phyloP scores from a whole-genome alignment of 1,140 invertebrate species.

The Pseudomyrmex gracilis region DNA sequence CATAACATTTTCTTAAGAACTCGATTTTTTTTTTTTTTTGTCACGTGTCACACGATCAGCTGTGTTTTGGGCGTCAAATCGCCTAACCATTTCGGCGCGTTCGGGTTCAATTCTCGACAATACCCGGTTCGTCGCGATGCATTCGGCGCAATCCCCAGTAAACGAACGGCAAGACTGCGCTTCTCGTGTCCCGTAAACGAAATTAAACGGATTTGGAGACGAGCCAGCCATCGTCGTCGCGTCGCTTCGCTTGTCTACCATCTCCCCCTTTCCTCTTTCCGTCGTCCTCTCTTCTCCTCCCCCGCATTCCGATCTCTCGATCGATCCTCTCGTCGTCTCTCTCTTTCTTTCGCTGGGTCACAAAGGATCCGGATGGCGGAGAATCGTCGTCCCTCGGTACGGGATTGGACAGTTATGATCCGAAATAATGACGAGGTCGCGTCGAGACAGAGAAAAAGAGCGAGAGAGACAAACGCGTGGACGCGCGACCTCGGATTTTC shows the following conservation, averaged over 20 bases:
- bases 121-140: conserved; percentile 36
- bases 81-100: neutral
- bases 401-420: conserved; percentile 72
- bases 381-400: conserved; percentile 47
- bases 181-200: conserved; percentile 76
- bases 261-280: conserved; percentile 23
- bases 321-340: conserved; percentile 62
- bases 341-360: neutral
- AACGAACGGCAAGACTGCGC: conserved; percentile 46
- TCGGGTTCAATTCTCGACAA: conserved; percentile 5
- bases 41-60: conserved; percentile 29
- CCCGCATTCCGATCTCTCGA: conserved; percentile 74
- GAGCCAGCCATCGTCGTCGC: conserved; percentile 77
- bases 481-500: conserved; percentile 58
- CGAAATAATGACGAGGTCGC: conserved; percentile 64
- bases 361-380: conserved; percentile 18
- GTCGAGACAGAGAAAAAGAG: neutral
- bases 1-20: neutral
- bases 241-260: conserved; percentile 49
- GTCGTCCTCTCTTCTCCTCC: conserved; percentile 9
- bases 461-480: conserved; percentile 40
- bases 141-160: conserved; percentile 42
- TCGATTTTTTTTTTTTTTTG: neutral
- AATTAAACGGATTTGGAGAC: conserved; percentile 82
- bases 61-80: conserved; percentile 42